phyloP scores from a whole-genome alignment of 2,888 invertebrate species.

The Thymelicus sylvestris region DNA sequence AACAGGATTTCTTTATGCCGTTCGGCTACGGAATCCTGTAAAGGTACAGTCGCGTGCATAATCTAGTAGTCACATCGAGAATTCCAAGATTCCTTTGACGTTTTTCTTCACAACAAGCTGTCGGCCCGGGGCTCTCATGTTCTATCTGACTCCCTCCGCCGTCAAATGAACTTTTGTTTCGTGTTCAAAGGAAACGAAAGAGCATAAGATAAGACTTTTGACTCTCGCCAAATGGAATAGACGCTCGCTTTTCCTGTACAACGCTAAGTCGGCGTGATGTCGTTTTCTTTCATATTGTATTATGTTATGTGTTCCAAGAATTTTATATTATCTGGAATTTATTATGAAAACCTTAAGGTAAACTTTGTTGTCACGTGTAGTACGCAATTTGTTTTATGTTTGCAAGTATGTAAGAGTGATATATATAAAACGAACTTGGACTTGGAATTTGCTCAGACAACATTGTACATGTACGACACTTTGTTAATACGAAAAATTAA shows the following conservation, averaged over 20 bases:
- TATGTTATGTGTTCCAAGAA: not conserved
- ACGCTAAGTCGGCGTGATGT: not conserved
- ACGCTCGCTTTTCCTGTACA: constrained; percentile 5
- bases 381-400: no score
- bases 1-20: no score
- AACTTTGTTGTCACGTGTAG: not conserved
- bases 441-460: no score
- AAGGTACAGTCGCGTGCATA: constrained; percentile 9
- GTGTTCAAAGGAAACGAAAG: constrained; percentile 33
- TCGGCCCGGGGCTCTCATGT: constrained; percentile 17
- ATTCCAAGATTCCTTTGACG: constrained; percentile 25
- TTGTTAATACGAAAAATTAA: no score
- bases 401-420: not conserved
- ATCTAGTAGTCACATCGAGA: constrained; percentile 12
- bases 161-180: constrained; percentile 34
- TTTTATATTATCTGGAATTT: not conserved
- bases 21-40: not conserved
- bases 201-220: constrained; percentile 26
- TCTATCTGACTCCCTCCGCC: constrained; percentile 19
- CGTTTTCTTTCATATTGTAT: not conserved
- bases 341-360: not conserved
- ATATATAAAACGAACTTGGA: no score
- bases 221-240: constrained; percentile 17
- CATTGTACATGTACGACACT: no score
- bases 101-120: constrained; percentile 17